Evolutionary conservation across 92 coral and sea anemone genomes (phyloP).

Genomic region (Blastomussa wellsi): DNA sequence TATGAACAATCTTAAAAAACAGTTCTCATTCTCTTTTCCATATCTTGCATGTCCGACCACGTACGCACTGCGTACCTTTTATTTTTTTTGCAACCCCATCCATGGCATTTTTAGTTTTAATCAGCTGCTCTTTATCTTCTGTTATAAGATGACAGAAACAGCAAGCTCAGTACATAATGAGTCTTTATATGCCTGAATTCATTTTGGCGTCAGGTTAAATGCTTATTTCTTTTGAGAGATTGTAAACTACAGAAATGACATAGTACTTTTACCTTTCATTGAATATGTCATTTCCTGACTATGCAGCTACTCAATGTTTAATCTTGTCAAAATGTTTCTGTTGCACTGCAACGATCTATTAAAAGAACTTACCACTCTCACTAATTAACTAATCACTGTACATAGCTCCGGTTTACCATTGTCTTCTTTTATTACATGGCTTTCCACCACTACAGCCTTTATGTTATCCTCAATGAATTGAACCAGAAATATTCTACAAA

Average conservation of each 20-base stretch:
- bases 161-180: not conserved
- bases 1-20: too few relatives aligned
- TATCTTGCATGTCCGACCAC: too few relatives aligned
- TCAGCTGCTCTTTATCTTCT: not conserved
- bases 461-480: constrained; percentile 30
- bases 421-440: constrained; percentile 1
- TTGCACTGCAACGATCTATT: not conserved
- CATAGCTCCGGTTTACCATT: constrained; percentile 26
- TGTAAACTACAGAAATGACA: constrained; percentile 9
- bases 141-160: not conserved
- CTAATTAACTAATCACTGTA: constrained; percentile 17
- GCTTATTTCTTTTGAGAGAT: constrained; percentile 5
- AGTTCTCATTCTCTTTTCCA: too few relatives aligned
- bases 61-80: not conserved
- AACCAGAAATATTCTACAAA: constrained; percentile 31
- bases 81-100: not conserved
- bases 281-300: too few relatives aligned
- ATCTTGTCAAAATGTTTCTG: not conserved
- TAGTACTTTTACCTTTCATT: too few relatives aligned
- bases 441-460: not conserved
- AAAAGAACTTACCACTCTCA: constrained; percentile 32
- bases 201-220: not conserved
- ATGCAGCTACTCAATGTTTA: not conserved
- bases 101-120: not conserved
- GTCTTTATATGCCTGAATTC: not conserved